A percentile compares a stretch with the other conserved stretches of the same genome.
phyloP scores from a whole-genome alignment of 2,113 vertebrate species.

The Toxostoma redivivum region DNA sequence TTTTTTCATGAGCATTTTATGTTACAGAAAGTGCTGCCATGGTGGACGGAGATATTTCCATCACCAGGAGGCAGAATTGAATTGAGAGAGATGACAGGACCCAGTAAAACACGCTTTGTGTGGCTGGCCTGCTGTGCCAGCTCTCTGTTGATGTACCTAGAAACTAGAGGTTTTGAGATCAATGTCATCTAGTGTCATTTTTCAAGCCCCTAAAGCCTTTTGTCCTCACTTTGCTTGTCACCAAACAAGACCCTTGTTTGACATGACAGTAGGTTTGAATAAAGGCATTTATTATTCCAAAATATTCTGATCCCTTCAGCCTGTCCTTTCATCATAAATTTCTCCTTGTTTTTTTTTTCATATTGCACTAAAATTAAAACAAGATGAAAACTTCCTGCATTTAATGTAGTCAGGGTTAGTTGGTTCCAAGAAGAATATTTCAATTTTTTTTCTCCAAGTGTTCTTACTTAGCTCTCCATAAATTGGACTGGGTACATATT shows the following conservation, averaged over 20 bases:
- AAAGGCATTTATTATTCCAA: conserved; percentile 14
- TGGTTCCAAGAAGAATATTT: not conserved
- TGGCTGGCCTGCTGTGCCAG: not conserved
- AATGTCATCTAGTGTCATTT: conserved; percentile 2
- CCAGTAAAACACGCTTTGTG: not conserved
- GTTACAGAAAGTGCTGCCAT: not conserved
- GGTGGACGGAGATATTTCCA: not conserved
- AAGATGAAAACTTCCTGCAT: not conserved
- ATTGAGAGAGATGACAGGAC: not conserved
- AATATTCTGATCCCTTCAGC: not conserved
- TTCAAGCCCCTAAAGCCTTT: conserved; percentile 28
- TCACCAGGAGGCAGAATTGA: not conserved
- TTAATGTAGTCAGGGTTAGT: not conserved
- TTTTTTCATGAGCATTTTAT: not conserved
- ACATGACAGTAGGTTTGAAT: conserved; percentile 4
- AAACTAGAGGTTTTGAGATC: not conserved
- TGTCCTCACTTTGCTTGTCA: conserved; percentile 10
- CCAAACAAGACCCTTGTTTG: not conserved
- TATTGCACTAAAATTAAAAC: not conserved
- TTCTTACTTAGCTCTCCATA: not conserved
- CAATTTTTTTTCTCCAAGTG: not conserved
- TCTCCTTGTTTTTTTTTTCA: not conserved
- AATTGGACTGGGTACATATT: not conserved
- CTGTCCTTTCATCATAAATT: not conserved
- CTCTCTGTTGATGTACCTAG: not conserved